A percentile compares a stretch with the other conserved stretches of the same genome.
Evolutionary conservation across 2,797 vertebrate species (phyloP).

Genomic region (Lophius americanus): DNA sequence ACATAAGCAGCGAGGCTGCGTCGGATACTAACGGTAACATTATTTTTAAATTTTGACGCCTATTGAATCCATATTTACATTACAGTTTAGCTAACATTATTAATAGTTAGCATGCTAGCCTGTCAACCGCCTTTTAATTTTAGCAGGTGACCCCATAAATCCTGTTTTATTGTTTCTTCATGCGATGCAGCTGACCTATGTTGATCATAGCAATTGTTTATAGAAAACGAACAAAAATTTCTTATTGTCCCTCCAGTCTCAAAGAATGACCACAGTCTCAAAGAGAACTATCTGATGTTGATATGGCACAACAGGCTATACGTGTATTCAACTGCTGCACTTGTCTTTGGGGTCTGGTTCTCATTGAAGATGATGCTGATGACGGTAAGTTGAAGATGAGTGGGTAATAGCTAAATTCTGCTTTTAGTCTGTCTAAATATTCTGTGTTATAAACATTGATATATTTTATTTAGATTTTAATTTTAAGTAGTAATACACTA

Average conservation of each 20-base stretch:
- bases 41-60: accelerated
- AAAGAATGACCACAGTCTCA: slow-evolving; percentile 62
- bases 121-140: neutral
- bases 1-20: neutral
- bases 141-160: neutral
- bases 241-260: slow-evolving; percentile 31
- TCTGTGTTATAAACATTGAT: too few relatives aligned
- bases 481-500: too few relatives aligned
- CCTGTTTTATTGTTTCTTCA: neutral
- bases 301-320: slow-evolving; percentile 90
- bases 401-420: too few relatives aligned
- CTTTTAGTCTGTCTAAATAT: too few relatives aligned
- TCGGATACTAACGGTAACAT: slow-evolving; percentile 57
- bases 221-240: neutral
- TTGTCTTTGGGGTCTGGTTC: slow-evolving; percentile 87
- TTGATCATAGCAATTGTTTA: neutral
- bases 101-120: slow-evolving; percentile 39
- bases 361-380: slow-evolving; percentile 75
- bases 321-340: slow-evolving; percentile 84
- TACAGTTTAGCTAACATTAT: neutral
- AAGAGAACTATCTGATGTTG: slow-evolving; percentile 67
- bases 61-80: neutral
- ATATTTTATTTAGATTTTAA: too few relatives aligned
- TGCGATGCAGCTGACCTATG: neutral
- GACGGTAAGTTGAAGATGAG: slow-evolving; percentile 69